phyloP scores from a whole-genome alignment of 2,888 invertebrate species.

The Ceramica pisi region DNA sequence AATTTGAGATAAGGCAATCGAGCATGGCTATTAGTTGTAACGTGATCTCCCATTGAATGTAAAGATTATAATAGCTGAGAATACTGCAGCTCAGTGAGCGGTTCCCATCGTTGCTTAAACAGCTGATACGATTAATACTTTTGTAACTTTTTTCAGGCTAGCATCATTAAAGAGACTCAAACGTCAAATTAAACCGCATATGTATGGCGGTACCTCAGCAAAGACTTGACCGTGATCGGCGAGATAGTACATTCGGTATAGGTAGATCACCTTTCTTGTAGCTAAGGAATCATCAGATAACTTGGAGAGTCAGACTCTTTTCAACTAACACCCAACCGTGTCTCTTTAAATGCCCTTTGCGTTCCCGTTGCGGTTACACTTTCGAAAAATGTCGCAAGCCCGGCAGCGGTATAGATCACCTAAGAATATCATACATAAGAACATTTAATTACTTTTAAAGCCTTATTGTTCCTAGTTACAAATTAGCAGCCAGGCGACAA shows the following conservation, averaged over 20 bases:
- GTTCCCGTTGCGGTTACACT: too few species aligned
- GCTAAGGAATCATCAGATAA: too few species aligned
- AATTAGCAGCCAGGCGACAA: background rate
- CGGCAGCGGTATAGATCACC: too few species aligned
- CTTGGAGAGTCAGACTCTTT: too few species aligned
- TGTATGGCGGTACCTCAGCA: background rate
- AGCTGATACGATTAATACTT: background rate
- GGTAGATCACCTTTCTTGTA: too few species aligned
- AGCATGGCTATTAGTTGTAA: conserved; percentile 30
- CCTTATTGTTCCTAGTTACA: background rate
- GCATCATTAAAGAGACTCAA: background rate
- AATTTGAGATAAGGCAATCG: conserved; percentile 34
- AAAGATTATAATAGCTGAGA: conserved; percentile 15
- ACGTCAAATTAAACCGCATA: background rate
- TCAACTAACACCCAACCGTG: too few species aligned
- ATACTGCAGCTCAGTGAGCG: background rate
- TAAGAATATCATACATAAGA: too few species aligned
- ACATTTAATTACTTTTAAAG: too few species aligned
- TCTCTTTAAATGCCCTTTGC: too few species aligned
- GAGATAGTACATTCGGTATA: background rate
- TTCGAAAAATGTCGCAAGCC: too few species aligned
- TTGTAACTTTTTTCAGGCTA: background rate
- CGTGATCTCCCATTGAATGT: conserved; percentile 32
- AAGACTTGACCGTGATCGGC: background rate
- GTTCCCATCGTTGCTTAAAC: conserved; percentile 1